Conservation (phyloP, 2,888 invertebrate genomes). For the Drosophila emarginata region DNA sequence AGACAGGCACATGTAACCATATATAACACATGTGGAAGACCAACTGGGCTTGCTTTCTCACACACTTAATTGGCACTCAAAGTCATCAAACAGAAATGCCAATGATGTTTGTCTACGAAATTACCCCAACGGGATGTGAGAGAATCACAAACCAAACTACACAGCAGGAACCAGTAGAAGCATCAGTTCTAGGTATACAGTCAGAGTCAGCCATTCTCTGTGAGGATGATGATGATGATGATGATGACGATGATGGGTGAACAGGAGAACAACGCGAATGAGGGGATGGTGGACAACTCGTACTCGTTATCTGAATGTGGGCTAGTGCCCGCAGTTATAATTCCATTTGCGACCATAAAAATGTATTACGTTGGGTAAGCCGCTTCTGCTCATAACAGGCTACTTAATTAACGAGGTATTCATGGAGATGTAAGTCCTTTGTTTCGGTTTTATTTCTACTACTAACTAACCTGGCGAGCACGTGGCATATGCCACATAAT, state of each 20-base stretch:
- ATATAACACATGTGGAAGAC: not conserved
- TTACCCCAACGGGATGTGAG: conserved; percentile 25
- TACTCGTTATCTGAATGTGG: conserved; percentile 7
- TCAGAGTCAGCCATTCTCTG: not conserved
- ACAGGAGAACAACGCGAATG: not conserved
- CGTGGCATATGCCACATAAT: conserved; percentile 31
- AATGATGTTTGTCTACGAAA: conserved; percentile 34
- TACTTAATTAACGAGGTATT: conserved; percentile 62
- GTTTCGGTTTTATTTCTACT: conserved; percentile 20
- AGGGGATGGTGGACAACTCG: not conserved
- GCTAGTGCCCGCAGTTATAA: conserved; percentile 47
- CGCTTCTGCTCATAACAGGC: conserved; percentile 46
- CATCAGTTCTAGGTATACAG: not conserved
- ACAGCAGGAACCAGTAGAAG: not conserved
- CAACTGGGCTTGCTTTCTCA: conserved; percentile 27
- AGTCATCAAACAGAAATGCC: conserved; percentile 44
- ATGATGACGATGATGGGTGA: not conserved
- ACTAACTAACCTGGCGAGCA: conserved; percentile 18
- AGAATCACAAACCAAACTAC: conserved; percentile 27
- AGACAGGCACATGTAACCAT: not conserved
- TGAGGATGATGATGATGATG: not conserved
- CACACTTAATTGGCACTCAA: conserved; percentile 50
- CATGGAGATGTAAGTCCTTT: conserved; percentile 33
- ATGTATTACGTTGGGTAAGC: conserved; percentile 54
- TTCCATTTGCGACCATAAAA: conserved; percentile 61